Evolutionary conservation across 2,888 invertebrate genomes (phyloP).

Genomic region (Caenorhabditis sp.): DNA sequence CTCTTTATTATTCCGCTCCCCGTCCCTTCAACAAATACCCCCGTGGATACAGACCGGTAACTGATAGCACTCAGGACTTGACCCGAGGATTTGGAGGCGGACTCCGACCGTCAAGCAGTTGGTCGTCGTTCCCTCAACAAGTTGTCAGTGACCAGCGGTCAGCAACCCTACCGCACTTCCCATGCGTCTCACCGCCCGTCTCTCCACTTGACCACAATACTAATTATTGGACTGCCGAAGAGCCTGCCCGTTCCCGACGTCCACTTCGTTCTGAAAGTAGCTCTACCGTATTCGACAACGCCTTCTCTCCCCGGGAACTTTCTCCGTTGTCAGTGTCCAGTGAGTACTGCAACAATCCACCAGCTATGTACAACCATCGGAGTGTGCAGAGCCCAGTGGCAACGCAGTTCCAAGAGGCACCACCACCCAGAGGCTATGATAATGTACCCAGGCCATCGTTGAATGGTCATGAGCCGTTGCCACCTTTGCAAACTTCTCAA

Average conservation of each 20-base stretch:
- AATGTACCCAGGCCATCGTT: conserved; percentile 48
- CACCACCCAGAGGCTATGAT: conserved; percentile 50
- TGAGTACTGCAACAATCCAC: conserved; percentile 59
- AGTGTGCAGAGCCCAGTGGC: conserved; percentile 50
- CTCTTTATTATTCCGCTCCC: conserved; percentile 66
- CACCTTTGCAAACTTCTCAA: no score
- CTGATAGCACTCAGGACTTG: conserved; percentile 57
- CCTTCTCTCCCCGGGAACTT: conserved; percentile 56
- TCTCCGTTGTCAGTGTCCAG: conserved; percentile 62
- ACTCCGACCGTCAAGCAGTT: conserved; percentile 65
- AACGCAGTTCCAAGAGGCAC: conserved; percentile 19
- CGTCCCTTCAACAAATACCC: conserved; percentile 70
- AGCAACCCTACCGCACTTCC: conserved; percentile 58
- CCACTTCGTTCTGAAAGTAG: conserved; percentile 59
- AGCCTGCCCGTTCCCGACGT: conserved; percentile 48
- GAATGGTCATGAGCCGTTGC: no score
- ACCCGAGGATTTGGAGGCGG: conserved; percentile 45
- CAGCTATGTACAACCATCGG: conserved; percentile 40
- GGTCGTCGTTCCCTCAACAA: conserved; percentile 65
- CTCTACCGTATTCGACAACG: conserved; percentile 61
- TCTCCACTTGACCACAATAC: conserved; percentile 42
- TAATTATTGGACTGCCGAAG: conserved; percentile 46
- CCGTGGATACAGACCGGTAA: conserved; percentile 69
- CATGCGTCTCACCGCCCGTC: conserved; percentile 59
- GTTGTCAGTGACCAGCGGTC: conserved; percentile 61